Percentiles rank a stretch among this genome's conserved stretches.
Conservation (phyloP, 2,113 vertebrate species). For the Entomyzon cyanotis region DNA sequence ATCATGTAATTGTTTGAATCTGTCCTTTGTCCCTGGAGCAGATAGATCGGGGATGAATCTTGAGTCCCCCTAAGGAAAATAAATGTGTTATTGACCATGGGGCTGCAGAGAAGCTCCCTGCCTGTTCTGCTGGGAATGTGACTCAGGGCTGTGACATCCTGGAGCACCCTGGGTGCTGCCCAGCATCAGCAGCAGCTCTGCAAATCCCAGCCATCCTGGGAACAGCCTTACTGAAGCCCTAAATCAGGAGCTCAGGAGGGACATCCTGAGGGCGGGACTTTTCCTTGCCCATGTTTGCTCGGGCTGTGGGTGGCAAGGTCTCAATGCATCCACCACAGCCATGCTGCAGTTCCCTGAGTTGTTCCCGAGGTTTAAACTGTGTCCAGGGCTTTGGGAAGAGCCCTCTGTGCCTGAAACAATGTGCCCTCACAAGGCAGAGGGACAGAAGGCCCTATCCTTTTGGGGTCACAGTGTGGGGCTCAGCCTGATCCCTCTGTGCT, state of each 20-base stretch:
- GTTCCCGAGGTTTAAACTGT: background rate
- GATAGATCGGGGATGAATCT: background rate
- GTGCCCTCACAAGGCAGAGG: background rate
- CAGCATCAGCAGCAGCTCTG: background rate
- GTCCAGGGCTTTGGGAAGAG: background rate
- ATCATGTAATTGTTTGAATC: background rate
- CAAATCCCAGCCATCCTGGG: background rate
- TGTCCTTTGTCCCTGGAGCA: background rate
- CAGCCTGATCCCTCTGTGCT: background rate
- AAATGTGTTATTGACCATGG: background rate
- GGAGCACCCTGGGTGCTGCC: background rate
- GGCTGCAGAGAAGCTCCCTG: background rate
- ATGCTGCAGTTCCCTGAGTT: background rate
- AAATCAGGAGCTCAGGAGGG: background rate
- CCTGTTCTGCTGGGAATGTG: background rate
- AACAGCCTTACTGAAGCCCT: background rate
- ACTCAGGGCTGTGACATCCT: background rate
- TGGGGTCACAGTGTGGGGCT: background rate
- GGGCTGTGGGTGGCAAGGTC: background rate
- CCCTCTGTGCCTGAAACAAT: background rate
- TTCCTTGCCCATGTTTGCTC: background rate
- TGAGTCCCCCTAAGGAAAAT: background rate
- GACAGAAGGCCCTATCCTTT: background rate
- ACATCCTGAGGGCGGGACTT: background rate
- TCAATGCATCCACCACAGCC: fast-evolving